phyloP scores from a whole-genome alignment of 1,140 invertebrate genomes.

The Doryteuthis pealeii region DNA sequence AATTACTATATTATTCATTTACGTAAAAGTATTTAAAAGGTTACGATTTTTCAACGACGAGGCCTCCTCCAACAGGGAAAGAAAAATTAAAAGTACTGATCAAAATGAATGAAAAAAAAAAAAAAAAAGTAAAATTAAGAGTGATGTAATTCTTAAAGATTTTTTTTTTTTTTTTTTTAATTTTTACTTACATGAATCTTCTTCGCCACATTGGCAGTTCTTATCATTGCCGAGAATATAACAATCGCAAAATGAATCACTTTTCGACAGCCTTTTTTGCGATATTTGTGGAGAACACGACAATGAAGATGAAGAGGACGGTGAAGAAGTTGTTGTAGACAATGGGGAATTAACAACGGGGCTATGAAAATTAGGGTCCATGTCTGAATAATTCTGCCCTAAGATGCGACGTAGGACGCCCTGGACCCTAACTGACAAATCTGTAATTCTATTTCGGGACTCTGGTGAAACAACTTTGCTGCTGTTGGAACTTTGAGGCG shows the following conservation, averaged over 20 bases:
- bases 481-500: too few species aligned
- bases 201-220: slow-evolving; percentile 36
- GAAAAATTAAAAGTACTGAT: too few species aligned
- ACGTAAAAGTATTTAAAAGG: too few species aligned
- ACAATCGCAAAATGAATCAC: slow-evolving; percentile 37
- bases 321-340: background rate
- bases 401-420: background rate
- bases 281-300: background rate
- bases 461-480: too few species aligned
- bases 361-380: background rate
- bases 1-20: too few species aligned
- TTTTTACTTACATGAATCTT: slow-evolving; percentile 34
- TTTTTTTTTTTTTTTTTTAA: too few species aligned
- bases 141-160: too few species aligned
- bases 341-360: background rate
- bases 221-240: slow-evolving; percentile 26
- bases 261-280: slow-evolving; percentile 17
- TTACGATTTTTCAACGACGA: too few species aligned
- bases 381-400: background rate
- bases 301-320: background rate
- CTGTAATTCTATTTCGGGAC: too few species aligned
- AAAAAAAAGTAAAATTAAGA: too few species aligned
- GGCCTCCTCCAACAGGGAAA: too few species aligned
- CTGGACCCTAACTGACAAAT: background rate
- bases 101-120: too few species aligned